Conservation (phyloP, 1,140 invertebrate species). For the Pectinophora gossypiella region DNA sequence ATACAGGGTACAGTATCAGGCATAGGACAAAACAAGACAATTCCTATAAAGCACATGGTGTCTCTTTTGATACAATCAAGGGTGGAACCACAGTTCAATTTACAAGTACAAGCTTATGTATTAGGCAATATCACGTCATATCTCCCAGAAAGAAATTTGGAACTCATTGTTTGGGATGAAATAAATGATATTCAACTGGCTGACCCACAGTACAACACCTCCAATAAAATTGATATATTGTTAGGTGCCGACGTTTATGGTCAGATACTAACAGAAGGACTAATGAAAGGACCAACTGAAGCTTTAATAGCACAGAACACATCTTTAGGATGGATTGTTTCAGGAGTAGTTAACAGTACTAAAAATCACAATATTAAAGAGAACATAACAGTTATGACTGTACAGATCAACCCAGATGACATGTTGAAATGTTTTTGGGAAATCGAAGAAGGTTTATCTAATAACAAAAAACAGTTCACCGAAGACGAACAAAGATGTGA, state of each 20-base stretch:
- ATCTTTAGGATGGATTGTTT: constrained; percentile 15
- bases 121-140: constrained; percentile 10
- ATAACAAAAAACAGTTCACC: constrained; percentile 6
- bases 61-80: constrained; percentile 10
- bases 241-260: constrained; percentile 6
- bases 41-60: constrained; percentile 7
- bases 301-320: constrained; percentile 7
- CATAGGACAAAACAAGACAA: constrained; percentile 1
- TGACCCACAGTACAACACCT: constrained; percentile 11
- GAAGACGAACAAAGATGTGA: too few species aligned
- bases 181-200: constrained; percentile 7
- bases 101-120: constrained; percentile 15
- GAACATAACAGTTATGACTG: constrained; percentile 3
- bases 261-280: constrained; percentile 10
- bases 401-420: constrained; percentile 5
- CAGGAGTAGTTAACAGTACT: constrained; percentile 7
- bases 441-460: neutral
- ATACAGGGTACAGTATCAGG: constrained; percentile 6
- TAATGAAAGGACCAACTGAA: constrained; percentile 9
- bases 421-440: constrained; percentile 13
- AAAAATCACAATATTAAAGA: neutral
- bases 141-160: constrained; percentile 7
- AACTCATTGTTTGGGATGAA: constrained; percentile 1
- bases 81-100: constrained; percentile 1
- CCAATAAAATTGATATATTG: constrained; percentile 13